Evolutionary conservation across 1,140 invertebrate species (phyloP), one percentile per base, ranked within the genome.

Genomic region (Contarinia nasturtii): DNA sequence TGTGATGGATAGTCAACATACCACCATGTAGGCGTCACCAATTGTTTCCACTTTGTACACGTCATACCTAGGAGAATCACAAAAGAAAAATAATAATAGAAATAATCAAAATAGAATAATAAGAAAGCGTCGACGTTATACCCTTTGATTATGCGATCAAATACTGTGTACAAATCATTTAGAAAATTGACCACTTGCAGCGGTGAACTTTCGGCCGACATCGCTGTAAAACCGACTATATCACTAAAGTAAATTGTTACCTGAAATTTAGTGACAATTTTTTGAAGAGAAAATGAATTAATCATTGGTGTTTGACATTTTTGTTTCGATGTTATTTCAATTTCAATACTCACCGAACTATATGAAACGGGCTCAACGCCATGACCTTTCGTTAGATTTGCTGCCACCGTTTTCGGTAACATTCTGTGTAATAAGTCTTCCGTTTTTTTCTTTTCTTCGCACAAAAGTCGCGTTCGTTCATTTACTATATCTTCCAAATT

Each of bases 41-140:
- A 90, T 90, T 18, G 90, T 93, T 70, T 93, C 87, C 44, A 90
- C 90, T 70, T 95, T 95, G 62, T 95, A 96, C n/a, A 94, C 91
- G 61, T 94, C 87, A 61, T 93, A 94, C 27, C 27, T 27, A 5
- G 3, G 27, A 27, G 3, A 5, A 27, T 27, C 3, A 3, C 27
- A 27, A 10, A 27, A 27, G 10, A 27, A 27, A 27, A 27, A 27
- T 5, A 27, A 10, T 27, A 5, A 5, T 27, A 27, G 3, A 3
- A 27, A 5, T 27, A 27, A 27, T 27, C 10, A 27, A 27, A 27
- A 27, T 27, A 27, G 27, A 27, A 27, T 27, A 5, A 27, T n/a
- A n/a, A n/a, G n/a, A n/a, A n/a, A n/a, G n/a, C n/a, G n/a, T n/a
- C n/a, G n/a, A n/a, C n/a, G n/a, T n/a, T n/a, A n/a, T n/a, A n/a